Conservation (phyloP, 2,113 vertebrate species). For the Zootoca vivipara region DNA sequence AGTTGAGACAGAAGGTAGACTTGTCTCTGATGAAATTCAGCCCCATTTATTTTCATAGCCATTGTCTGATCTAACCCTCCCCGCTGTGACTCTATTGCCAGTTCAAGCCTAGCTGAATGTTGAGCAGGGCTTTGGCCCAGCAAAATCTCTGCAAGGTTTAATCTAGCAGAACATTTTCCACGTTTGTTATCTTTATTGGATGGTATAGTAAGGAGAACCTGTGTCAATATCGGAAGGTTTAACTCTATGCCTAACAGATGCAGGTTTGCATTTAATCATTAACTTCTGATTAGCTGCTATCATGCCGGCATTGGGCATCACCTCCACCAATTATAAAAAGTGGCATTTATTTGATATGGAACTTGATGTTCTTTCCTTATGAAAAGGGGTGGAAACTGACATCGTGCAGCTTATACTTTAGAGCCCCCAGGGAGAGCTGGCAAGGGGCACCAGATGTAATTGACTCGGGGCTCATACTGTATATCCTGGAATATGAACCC, state of each 20-base stretch:
- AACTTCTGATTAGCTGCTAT: background rate
- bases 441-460: background rate
- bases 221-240: background rate
- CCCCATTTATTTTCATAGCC: too few relatives aligned
- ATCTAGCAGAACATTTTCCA: background rate
- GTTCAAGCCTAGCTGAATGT: background rate
- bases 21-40: background rate
- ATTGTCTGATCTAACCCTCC: background rate
- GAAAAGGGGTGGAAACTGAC: background rate
- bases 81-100: too few relatives aligned
- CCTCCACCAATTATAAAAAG: background rate
- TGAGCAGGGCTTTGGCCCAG: background rate
- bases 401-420: background rate
- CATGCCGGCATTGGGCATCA: background rate
- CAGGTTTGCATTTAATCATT: constrained; percentile 15
- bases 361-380: background rate
- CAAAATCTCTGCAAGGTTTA: background rate
- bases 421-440: background rate
- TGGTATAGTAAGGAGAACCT: too few relatives aligned
- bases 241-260: background rate
- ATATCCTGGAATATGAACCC: background rate
- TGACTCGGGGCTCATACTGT: too few relatives aligned
- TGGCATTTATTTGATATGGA: background rate
- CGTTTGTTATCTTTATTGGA: background rate
- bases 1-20: background rate